These are phyloP conservation scores for Microcaecilia unicolor DNA, from an alignment of 2,797 vertebrate genomes.

Conservation along the genomic window DNA sequence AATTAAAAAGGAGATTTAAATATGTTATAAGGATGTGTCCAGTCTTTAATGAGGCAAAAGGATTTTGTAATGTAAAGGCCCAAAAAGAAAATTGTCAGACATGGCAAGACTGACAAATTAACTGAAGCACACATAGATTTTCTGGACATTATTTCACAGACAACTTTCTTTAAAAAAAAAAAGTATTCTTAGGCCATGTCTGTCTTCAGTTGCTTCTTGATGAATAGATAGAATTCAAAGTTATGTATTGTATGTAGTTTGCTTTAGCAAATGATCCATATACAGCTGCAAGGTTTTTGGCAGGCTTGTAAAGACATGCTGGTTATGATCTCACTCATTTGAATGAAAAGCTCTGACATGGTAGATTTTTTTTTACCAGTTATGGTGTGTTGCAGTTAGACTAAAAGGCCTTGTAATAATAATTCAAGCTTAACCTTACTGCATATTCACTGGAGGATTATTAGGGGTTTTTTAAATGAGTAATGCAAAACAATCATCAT, in stretches of 20 bases:
- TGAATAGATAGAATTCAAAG: slow-evolving; percentile 15
- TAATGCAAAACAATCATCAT: no score
- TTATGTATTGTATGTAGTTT: slow-evolving; percentile 21
- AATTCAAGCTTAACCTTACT: slow-evolving; percentile 17
- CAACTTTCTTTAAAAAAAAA: no score
- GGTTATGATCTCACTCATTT: slow-evolving; percentile 25
- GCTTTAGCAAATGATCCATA: slow-evolving; percentile 31
- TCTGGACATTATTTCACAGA: no score
- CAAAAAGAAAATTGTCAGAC: no score
- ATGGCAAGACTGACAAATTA: no score
- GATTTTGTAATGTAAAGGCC: no score
- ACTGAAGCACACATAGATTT: no score
- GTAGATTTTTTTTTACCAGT: slow-evolving; percentile 17
- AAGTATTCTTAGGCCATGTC: no score
- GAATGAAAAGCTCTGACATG: slow-evolving; percentile 8
- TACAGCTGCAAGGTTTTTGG: slow-evolving; percentile 17
- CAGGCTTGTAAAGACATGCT: slow-evolving; percentile 31
- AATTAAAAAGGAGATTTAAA: no score
- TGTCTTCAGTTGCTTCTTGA: slow-evolving; percentile 31
- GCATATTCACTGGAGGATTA: slow-evolving; percentile 33
- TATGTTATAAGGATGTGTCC: no score
- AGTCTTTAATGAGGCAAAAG: no score
- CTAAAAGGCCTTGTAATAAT: slow-evolving; percentile 15
- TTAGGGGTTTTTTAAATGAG: slow-evolving; percentile 20
- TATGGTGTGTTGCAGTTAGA: slow-evolving; percentile 22